Evolutionary conservation across 2,797 vertebrate species (phyloP), one percentile per base, ranked within the genome.

Genomic region (Hippoglossus hippoglossus): DNA sequence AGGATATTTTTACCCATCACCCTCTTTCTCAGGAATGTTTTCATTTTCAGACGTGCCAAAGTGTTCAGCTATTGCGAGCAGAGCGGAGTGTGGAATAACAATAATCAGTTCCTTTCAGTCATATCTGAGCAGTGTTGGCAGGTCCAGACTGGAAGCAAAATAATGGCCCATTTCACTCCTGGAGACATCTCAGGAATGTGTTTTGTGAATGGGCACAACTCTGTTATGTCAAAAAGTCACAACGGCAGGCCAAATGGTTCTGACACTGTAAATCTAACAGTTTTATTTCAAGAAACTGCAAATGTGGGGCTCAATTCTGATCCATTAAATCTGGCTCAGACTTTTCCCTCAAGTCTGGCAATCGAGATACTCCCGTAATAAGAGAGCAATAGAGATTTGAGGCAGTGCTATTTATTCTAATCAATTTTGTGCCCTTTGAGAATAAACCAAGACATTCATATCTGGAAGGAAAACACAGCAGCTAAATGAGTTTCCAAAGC

Each of bases 21-120:
- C 41, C 71, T 77, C 75, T 83, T 88, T 86, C 80, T 84, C 56
- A 51, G 88, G 85, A 90, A 91, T 91, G 90, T 92, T 92, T 92
- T 91, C 74, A 77, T 91, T 91, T 85, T 81, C 53, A 47, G 59
- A 87, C 36, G 44, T 86, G 91, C 88, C 89, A 93, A 85, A 88
- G 80, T 59, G 41, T 75, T 76, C 65, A 63, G 74, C 79, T 77
- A 82, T 68, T 82, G 63, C 77, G 63, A 53, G 52, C 70, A 77
- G 67, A 75, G 52, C 65, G 75, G 66, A 75, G 64, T 39, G 73
- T 50, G 65, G 68, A 73, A 83, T 67, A 84, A 87, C 76, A 87
- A 76, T 57, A 84, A 80, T 72, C 74, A 86, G 53, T 61, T 77
- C 68, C 72, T 83, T 51, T 87, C 74, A 88, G 41, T 63, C 55